phyloP scores from a whole-genome alignment of 2,888 invertebrate species.

The Ferdinandea cuprea region DNA sequence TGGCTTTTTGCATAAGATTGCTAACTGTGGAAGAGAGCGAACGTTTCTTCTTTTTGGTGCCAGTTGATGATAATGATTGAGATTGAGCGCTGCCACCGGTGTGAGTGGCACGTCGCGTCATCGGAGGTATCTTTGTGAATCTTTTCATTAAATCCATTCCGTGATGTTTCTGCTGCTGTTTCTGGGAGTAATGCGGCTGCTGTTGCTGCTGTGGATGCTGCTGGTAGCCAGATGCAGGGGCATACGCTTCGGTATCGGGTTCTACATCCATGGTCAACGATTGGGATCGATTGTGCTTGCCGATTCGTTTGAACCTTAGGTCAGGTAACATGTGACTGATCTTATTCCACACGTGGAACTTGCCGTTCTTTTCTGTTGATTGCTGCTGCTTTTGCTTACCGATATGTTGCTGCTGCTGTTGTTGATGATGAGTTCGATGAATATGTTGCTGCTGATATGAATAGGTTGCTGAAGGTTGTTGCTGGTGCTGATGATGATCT shows the following conservation, averaged over 20 bases:
- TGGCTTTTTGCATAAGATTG: conserved; percentile 93
- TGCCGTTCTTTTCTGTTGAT: conserved; percentile 48
- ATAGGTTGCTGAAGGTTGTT: conserved; percentile 61
- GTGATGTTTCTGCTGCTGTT: conserved; percentile 76
- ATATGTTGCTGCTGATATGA: conserved; percentile 77
- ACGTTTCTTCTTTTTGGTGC: conserved; percentile 91
- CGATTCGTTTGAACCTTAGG: conserved; percentile 85
- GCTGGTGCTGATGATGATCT: conserved; percentile 78
- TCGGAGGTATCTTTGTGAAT: conserved; percentile 78
- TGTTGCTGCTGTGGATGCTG: conserved; percentile 20
- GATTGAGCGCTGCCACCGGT: conserved; percentile 35
- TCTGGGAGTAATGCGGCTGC: conserved; percentile 80
- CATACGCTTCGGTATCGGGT: conserved; percentile 65
- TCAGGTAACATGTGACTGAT: conserved; percentile 90
- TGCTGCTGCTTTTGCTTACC: conserved; percentile 76
- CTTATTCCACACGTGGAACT: conserved; percentile 83
- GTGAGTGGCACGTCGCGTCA: conserved; percentile 77
- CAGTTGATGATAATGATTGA: conserved; percentile 69
- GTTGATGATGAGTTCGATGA: conserved; percentile 77
- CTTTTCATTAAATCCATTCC: conserved; percentile 77
- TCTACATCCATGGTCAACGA: conserved; percentile 88
- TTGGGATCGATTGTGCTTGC: conserved; percentile 91
- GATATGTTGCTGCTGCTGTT: conserved; percentile 63
- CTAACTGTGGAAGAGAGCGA: conserved; percentile 93
- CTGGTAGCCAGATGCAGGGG: conserved; percentile 23